Conservation (phyloP, 2,797 vertebrate species). For the Macropus fuliginosus region DNA sequence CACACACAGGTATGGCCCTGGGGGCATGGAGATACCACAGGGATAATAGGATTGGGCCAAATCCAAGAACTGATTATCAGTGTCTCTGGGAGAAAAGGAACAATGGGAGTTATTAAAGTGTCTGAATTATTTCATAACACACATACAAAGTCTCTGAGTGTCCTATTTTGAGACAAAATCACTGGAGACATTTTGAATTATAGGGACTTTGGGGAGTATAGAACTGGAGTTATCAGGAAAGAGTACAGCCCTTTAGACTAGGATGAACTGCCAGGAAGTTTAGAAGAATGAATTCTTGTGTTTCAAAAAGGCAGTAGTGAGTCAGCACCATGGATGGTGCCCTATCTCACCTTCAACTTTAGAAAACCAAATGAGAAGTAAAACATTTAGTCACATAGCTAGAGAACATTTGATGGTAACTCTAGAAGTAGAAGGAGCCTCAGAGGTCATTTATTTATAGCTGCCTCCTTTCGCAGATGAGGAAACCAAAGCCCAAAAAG, state of each 20-base stretch:
- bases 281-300: neutral
- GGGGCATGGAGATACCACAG: neutral
- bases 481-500: neutral
- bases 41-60: slow-evolving; percentile 6
- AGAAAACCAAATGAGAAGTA: neutral
- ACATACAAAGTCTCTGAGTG: neutral
- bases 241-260: neutral
- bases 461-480: neutral
- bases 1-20: no score
- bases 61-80: slow-evolving; percentile 18
- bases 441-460: neutral
- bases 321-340: neutral
- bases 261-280: neutral
- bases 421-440: neutral
- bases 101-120: slow-evolving; percentile 71
- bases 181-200: slow-evolving; percentile 12
- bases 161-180: neutral
- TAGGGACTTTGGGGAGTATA: neutral
- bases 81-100: slow-evolving; percentile 11
- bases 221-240: neutral
- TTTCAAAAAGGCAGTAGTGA: neutral
- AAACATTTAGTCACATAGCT: neutral
- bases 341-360: neutral
- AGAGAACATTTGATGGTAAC: neutral
- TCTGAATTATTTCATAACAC: slow-evolving; percentile 48